phyloP scores from a whole-genome alignment of 2,113 vertebrate genomes.

The Otolemur garnettii region DNA sequence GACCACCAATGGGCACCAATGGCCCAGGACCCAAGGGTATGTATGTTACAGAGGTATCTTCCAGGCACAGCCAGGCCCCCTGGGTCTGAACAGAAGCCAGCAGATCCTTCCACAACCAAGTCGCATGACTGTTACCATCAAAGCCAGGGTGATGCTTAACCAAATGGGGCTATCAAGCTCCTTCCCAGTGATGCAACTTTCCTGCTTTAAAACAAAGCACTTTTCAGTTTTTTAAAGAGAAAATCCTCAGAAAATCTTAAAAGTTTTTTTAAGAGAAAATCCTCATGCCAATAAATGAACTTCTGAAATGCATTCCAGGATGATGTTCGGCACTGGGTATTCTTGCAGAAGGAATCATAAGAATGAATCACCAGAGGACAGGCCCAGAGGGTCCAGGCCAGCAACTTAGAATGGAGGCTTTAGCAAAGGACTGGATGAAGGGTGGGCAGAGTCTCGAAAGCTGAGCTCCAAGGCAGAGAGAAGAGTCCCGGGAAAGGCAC shows the following conservation, averaged over 20 bases:
- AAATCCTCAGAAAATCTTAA: neutral
- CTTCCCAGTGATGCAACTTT: neutral
- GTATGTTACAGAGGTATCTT: neutral
- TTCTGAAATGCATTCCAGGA: neutral
- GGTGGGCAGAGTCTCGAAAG: neutral
- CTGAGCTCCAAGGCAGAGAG: neutral
- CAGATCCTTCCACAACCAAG: neutral
- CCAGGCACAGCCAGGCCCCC: neutral
- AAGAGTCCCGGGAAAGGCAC: too few relatives aligned
- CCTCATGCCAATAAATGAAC: neutral
- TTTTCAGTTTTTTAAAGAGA: neutral
- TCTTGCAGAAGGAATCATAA: rapidly evolving
- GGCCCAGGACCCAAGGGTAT: neutral
- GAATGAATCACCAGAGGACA: neutral
- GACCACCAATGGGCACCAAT: neutral
- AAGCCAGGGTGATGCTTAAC: neutral
- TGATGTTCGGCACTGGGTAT: neutral
- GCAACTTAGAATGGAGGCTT: neutral
- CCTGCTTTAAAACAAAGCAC: neutral
- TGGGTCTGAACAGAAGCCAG: neutral
- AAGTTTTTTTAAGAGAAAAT: neutral
- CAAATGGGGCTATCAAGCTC: neutral
- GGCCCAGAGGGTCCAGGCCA: rapidly evolving
- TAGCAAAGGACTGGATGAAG: too few relatives aligned
- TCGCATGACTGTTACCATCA: neutral